Evolutionary conservation across 2,888 invertebrate species (phyloP).

Genomic region (Hypolimnas misippus): DNA sequence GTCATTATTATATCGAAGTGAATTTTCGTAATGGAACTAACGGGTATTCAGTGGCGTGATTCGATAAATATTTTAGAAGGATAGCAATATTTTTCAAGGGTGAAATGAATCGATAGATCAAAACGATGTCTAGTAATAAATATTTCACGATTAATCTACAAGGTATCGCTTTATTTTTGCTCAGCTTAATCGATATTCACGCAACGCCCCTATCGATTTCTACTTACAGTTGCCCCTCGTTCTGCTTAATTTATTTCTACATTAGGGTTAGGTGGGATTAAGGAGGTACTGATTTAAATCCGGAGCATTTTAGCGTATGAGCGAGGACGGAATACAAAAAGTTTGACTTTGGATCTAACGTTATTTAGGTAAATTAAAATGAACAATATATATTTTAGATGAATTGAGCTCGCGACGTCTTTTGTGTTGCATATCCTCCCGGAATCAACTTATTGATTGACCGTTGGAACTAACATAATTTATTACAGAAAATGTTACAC

Average conservation of each 20-base stretch:
- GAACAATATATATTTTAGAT: background rate
- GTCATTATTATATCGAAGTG: background rate
- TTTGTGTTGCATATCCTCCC: no score
- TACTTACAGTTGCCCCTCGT: slow-evolving; percentile 1
- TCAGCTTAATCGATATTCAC: slow-evolving; percentile 5
- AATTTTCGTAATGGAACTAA: background rate
- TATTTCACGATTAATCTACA: background rate
- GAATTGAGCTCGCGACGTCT: no score
- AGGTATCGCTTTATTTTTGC: background rate
- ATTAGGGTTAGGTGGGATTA: background rate
- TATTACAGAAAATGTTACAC: no score
- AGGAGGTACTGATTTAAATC: background rate
- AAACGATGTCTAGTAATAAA: background rate
- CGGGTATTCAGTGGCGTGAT: background rate
- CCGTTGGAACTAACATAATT: no score
- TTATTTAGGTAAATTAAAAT: background rate
- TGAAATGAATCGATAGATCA: background rate
- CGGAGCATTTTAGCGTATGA: background rate
- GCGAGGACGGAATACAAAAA: background rate
- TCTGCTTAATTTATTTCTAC: slow-evolving; percentile 4
- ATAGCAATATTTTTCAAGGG: background rate
- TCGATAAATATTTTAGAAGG: slow-evolving; percentile 1
- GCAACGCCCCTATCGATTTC: background rate
- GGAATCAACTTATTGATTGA: no score
- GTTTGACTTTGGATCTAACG: background rate